Percentiles rank a stretch among this genome's conserved stretches.
phyloP scores from a whole-genome alignment of 2,113 vertebrate genomes.

The Protobothrops mucrosquamatus region DNA sequence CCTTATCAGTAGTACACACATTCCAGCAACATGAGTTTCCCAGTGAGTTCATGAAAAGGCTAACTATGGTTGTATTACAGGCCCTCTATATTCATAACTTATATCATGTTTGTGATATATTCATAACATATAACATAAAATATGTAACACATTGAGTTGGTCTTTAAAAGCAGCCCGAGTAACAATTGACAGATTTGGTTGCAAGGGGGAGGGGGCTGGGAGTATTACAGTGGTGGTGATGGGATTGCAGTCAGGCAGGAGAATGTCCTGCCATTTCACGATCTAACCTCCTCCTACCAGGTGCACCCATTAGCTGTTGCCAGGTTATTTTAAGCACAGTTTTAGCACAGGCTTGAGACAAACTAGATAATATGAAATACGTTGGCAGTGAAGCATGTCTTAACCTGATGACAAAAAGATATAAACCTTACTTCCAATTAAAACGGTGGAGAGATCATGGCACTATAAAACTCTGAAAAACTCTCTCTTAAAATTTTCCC shows the following conservation, averaged over 20 bases:
- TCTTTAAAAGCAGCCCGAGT: neutral
- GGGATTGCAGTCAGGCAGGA: neutral
- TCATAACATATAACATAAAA: no score
- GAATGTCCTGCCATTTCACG: neutral
- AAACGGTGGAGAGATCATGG: neutral
- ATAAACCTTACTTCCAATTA: neutral
- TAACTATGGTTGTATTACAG: no score
- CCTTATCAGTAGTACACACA: no score
- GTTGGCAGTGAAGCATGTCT: neutral
- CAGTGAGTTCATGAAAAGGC: no score
- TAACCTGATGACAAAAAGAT: neutral
- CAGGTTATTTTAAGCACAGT: neutral
- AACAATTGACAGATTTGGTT: neutral
- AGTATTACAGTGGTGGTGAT: neutral
- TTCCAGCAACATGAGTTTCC: no score
- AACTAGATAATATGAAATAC: neutral
- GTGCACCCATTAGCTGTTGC: neutral
- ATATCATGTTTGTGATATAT: no score
- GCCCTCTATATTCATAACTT: no score
- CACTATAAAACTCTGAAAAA: neutral
- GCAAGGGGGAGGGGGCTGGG: neutral
- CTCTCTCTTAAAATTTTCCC: neutral
- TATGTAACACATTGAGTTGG: neutral
- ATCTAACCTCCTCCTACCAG: neutral
- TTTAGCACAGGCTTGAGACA: neutral